Conservation (phyloP, 1,140 invertebrate species). For the Acromyrmex echinatior region DNA sequence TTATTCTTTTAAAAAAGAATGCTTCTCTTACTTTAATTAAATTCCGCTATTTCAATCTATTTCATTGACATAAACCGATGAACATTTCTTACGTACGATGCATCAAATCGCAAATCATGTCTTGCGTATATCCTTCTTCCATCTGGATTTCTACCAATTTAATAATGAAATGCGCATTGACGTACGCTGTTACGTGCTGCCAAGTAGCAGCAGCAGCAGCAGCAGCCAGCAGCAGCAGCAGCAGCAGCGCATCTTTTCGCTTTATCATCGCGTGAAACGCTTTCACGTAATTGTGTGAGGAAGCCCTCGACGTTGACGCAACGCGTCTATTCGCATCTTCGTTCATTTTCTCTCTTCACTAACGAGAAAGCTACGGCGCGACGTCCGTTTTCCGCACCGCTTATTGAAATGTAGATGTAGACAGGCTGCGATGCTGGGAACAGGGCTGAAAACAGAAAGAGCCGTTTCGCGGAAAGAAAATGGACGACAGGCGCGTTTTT, state of each 20-base stretch:
- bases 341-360: constrained; percentile 36
- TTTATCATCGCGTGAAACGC: constrained; percentile 25
- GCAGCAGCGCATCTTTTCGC: constrained; percentile 37
- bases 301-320: constrained; percentile 35
- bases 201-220: not conserved
- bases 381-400: constrained; percentile 41
- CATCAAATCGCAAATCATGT: not conserved
- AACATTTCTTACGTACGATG: not conserved
- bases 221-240: not conserved
- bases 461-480: not conserved
- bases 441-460: not conserved
- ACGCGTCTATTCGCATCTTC: constrained; percentile 11
- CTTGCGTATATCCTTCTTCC: not conserved
- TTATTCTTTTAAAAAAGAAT: not conserved
- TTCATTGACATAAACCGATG: not conserved
- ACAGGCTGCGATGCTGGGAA: constrained; percentile 9
- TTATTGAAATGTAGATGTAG: constrained; percentile 59
- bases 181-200: constrained; percentile 14
- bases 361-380: constrained; percentile 32
- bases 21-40: not conserved
- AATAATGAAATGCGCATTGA: constrained; percentile 33
- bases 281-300: constrained; percentile 52
- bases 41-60: not conserved
- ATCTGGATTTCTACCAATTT: not conserved
- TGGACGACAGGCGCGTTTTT: not conserved